These are phyloP conservation scores for Silvanus unidentatus DNA, from an alignment of 2,888 invertebrate species.

Conservation along the genomic window DNA sequence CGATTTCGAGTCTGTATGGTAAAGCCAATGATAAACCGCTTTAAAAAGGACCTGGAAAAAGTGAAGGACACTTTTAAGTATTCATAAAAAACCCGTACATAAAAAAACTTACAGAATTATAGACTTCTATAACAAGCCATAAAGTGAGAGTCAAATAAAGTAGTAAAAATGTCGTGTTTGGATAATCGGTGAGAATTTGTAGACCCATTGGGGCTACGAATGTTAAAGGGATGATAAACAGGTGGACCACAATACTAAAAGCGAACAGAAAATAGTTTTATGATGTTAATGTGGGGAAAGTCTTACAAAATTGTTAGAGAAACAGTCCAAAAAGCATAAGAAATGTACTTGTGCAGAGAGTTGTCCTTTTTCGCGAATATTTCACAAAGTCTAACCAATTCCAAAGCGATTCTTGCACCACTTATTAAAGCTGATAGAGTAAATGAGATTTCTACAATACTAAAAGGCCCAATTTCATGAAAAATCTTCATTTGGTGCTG, in stretches of 20 bases:
- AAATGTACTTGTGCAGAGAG: too few relatives aligned
- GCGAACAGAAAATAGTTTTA: not conserved
- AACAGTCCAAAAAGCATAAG: too few relatives aligned
- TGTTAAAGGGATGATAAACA: slow-evolving; percentile 21
- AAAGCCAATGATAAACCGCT: slow-evolving; percentile 22
- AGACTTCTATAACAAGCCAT: slow-evolving; percentile 24
- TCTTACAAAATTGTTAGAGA: too few relatives aligned
- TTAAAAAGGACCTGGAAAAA: slow-evolving; percentile 22
- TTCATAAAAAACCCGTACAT: slow-evolving; percentile 6
- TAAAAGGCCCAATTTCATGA: too few relatives aligned
- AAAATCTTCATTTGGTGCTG: not conserved
- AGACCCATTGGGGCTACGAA: slow-evolving; percentile 20
- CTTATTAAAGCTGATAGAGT: slow-evolving; percentile 4
- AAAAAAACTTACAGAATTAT: slow-evolving; percentile 21
- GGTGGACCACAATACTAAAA: slow-evolving; percentile 22
- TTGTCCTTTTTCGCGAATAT: not conserved
- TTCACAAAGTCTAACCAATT: not conserved
- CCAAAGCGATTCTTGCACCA: not conserved
- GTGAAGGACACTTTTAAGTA: not conserved
- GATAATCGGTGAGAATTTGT: slow-evolving; percentile 17
- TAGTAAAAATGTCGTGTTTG: slow-evolving; percentile 15
- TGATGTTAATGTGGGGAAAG: too few relatives aligned
- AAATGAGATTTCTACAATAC: slow-evolving; percentile 6
- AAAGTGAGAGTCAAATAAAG: slow-evolving; percentile 16
- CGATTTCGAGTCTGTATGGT: slow-evolving; percentile 14